Conservation (phyloP, 2,113 vertebrate species). For the Ochotona curzoniae region DNA sequence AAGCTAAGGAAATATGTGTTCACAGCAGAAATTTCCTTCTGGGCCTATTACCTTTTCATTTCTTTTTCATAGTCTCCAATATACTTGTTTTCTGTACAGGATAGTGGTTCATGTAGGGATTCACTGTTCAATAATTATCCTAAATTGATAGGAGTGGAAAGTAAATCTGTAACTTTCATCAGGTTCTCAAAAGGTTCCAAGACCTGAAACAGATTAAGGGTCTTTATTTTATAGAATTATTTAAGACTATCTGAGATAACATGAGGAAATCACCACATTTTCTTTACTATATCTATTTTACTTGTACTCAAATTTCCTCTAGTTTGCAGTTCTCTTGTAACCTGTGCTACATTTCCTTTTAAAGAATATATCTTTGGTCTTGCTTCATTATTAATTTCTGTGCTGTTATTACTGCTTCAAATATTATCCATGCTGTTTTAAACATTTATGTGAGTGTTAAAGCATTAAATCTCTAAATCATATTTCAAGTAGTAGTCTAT, state of each 20-base stretch:
- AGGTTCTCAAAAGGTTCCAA: neutral
- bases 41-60: neutral
- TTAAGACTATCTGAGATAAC: slow-evolving; percentile 21
- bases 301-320: neutral
- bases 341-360: neutral
- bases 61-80: slow-evolving; percentile 22
- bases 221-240: neutral
- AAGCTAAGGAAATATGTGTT: slow-evolving; percentile 49
- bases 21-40: slow-evolving; percentile 42
- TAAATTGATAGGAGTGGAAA: slow-evolving; percentile 10
- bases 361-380: neutral
- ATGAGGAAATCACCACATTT: slow-evolving; percentile 17
- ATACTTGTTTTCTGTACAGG: neutral
- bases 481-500: slow-evolving; percentile 18
- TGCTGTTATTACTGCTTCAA: neutral
- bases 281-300: neutral
- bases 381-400: neutral
- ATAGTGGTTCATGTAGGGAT: neutral
- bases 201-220: slow-evolving; percentile 21
- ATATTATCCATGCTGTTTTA: slow-evolving; percentile 12
- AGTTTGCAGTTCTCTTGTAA: neutral
- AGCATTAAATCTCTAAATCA: neutral
- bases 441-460: neutral
- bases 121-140: slow-evolving; percentile 32
- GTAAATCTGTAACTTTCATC: slow-evolving; percentile 25